Conservation (phyloP, 2,113 vertebrate genomes). For the Carettochelys insculpta region DNA sequence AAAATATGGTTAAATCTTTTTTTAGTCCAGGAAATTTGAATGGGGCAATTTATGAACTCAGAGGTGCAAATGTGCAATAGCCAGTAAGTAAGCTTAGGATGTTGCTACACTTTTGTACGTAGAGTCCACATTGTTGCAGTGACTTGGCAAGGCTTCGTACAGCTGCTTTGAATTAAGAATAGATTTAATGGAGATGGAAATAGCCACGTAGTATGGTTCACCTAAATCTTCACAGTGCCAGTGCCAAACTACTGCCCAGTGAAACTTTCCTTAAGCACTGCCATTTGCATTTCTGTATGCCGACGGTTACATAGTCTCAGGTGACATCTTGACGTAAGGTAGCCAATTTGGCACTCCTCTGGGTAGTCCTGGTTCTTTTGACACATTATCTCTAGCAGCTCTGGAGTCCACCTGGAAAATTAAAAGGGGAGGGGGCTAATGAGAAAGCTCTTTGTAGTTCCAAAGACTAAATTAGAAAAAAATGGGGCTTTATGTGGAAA, state of each 20-base stretch:
- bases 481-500: neutral
- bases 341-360: neutral
- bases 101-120: neutral
- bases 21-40: neutral
- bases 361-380: neutral
- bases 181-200: neutral
- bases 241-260: neutral
- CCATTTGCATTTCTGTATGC: neutral
- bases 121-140: neutral
- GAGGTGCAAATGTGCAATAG: neutral
- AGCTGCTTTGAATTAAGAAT: slow-evolving; percentile 3
- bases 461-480: neutral
- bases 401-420: neutral
- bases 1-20: neutral
- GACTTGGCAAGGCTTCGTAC: neutral
- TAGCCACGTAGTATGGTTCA: neutral
- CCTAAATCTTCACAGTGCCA: neutral
- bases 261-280: neutral
- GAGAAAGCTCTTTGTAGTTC: neutral
- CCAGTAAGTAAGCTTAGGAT: neutral
- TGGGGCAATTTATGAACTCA: neutral
- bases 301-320: neutral
- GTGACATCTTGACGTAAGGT: neutral
- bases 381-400: neutral
- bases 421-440: neutral